Evolutionary conservation across 2,113 vertebrate species (phyloP), one percentile per base, ranked within the genome.

Genomic region (Malurus cyaneus): DNA sequence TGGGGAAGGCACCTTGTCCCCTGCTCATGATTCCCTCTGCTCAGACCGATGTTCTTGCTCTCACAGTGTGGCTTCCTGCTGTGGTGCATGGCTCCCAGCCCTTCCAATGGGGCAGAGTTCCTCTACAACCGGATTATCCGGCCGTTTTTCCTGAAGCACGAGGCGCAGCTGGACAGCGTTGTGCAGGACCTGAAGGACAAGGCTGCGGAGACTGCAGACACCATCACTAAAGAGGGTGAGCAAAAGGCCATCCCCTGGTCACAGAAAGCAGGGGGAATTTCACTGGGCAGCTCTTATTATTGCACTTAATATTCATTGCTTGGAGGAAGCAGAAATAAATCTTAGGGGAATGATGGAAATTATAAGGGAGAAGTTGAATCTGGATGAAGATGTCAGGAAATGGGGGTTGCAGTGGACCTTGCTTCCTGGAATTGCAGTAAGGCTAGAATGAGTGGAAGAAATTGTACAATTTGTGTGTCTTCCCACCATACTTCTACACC

Each of bases 21-120:
- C 54, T 52, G 1, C 18, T 61, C 26, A 1, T 2, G 0, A 28
- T 60, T 73, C 53, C 79, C 67, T 8, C 53, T 15, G 34, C 67
- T 62, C 11, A 29, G 0, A 6, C 24, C 4, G 6, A 5, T 60
- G 29, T 80, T 83, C 50, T 96, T 79, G 3, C 71, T 85, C 73
- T 42, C 59, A 34, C 52, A 99, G 99, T 99, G 99, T 44, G 98
- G 97, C 54, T 99, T 99, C 96, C 95, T 99, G 97, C 61, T 99
- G 82, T 99, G 99, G 99, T 99, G 99, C 96, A 99, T 99, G 99
- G 98, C 99, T 54, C 98, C 98, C 1, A 99, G 98, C 54, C 98
- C 99, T 12, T 98, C 98, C 1, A 99, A 99, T 0, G 99, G 99
- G 25, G 99, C 99, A 0, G 95, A 98, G 34, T 88, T 98, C 64